phyloP scores from a whole-genome alignment of 2,797 vertebrate species.

The Merluccius polli region DNA sequence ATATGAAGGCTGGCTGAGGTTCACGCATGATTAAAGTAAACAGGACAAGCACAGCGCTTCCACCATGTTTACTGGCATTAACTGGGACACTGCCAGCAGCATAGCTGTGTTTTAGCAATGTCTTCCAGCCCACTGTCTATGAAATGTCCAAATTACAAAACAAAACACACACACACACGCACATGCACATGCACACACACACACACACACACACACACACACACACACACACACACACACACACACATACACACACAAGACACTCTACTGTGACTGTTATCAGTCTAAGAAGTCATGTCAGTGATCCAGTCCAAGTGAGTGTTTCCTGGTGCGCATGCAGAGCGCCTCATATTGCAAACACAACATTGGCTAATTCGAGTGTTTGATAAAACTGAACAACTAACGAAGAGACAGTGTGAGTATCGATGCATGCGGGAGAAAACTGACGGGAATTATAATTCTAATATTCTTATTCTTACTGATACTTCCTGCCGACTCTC shows the following conservation, averaged over 20 bases:
- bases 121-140: too few relatives aligned
- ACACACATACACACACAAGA: too few relatives aligned
- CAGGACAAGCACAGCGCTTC: conserved; percentile 34
- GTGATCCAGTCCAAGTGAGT: background rate
- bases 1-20: conserved; percentile 5
- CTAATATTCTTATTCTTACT: background rate
- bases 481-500: background rate
- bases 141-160: background rate
- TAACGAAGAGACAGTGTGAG: background rate
- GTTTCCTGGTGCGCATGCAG: conserved; percentile 23
- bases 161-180: background rate
- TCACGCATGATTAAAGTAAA: conserved; percentile 42
- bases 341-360: conserved; percentile 38
- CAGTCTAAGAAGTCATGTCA: background rate
- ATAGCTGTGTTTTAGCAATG: too few relatives aligned
- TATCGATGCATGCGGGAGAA: background rate
- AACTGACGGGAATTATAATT: background rate
- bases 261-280: background rate
- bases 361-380: conserved; percentile 35
- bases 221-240: background rate
- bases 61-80: conserved; percentile 44
- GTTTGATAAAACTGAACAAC: conserved; percentile 29
- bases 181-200: too few relatives aligned
- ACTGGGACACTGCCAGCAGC: conserved; percentile 26
- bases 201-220: background rate